Percentiles rank a stretch among this genome's conserved stretches.
Evolutionary conservation across 2,113 vertebrate genomes (phyloP).

Genomic region (Steatornis caripensis): DNA sequence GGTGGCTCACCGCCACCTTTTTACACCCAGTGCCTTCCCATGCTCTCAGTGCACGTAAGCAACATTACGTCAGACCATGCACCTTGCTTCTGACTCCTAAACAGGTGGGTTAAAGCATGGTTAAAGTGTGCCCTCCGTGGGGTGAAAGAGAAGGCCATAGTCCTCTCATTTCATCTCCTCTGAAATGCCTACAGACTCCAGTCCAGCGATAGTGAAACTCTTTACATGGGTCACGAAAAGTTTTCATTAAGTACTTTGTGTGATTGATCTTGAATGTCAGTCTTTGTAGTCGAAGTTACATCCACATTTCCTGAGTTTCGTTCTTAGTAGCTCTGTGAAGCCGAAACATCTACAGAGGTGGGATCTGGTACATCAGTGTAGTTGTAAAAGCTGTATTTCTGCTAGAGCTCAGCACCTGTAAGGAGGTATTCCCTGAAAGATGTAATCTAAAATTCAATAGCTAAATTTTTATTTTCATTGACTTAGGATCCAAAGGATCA

Average conservation of each 20-base stretch:
- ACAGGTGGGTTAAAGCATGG: not conserved
- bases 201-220: not conserved
- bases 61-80: not conserved
- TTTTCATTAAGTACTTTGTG: not conserved
- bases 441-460: not conserved
- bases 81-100: not conserved
- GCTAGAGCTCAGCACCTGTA: not conserved
- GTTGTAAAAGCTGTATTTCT: not conserved
- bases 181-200: not conserved
- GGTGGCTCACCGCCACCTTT: not conserved
- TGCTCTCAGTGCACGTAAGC: not conserved
- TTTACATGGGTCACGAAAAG: not conserved
- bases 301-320: not conserved
- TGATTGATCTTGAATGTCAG: not conserved
- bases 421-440: not conserved
- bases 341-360: not conserved
- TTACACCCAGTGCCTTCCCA: not conserved
- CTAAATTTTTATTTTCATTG: not conserved
- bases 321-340: not conserved
- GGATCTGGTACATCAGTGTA: not conserved
- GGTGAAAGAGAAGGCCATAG: not conserved
- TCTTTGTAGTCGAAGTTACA: not conserved
- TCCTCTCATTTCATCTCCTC: not conserved
- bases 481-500: not conserved
- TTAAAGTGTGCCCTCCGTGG: not conserved